Base-by-base conservation (phyloP, 1,140 invertebrate genomes). In the Danaus plexippus region DNA sequence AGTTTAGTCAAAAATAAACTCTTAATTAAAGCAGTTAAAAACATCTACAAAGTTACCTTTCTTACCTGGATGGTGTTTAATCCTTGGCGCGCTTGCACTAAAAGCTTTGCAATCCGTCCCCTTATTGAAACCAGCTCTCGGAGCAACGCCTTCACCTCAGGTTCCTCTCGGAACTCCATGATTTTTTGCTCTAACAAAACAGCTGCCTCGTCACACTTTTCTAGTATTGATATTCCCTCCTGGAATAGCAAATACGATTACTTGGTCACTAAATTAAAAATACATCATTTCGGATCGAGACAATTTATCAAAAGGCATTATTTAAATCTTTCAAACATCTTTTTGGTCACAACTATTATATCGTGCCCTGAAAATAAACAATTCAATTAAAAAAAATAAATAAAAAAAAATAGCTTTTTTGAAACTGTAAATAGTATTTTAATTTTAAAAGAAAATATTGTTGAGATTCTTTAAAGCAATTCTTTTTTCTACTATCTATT, bases 31-130 rank as follows among this genome's bases (percentile, higher is more conserved):
- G 61, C 41, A 47, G 47, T 42, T 56, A 22, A 42, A 54, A 52
- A n/a, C 47, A 22, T 60, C 43, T 18, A 48, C 41, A 11, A 61
- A 52, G 46, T 72, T 74, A 82, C 79, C 80, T 82, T 77, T 61
- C 75, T 84, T 88, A 91, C 90, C 87, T 90, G 86, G 52, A 93
- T 84, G 52, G 88, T 83, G 52, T 77, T 70, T 11, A 89, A 82
- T 32, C 91, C 90, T 62, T 90, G 88, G 58, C 91, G 88, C 0
- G 91, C 90, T 71, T 92, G 90, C 0, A 84, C 82, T 47, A 92
- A 70, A 15, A 94, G 80, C 22, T 86, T 89, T 10, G 81, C 73
- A 41, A 93, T 89, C 64, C 89, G 76, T 15, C 69, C 64, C 56
- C 76, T 84, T 58, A 86, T 77, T 77, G 52, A 79, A 77, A 68